phyloP scores from a whole-genome alignment of 1,140 invertebrate genomes.

The Hylaeus volcanicus region DNA sequence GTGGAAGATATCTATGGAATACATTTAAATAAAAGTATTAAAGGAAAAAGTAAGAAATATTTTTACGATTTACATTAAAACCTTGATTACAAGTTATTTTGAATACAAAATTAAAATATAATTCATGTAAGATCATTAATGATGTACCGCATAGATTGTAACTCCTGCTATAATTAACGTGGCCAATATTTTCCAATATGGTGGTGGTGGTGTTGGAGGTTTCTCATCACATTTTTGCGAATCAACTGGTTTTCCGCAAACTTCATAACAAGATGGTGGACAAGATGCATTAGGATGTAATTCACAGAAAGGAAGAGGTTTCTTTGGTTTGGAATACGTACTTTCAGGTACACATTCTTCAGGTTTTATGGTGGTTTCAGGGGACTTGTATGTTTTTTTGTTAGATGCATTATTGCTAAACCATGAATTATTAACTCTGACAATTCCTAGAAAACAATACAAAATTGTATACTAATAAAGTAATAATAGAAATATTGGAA shows the following conservation, averaged over 20 bases:
- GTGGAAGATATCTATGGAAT: slow-evolving; percentile 51
- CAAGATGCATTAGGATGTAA: slow-evolving; percentile 53
- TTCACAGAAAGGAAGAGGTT: slow-evolving; percentile 59
- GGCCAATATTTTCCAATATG: slow-evolving; percentile 71
- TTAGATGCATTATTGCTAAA: slow-evolving; percentile 63
- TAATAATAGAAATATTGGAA: not conserved
- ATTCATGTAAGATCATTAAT: not conserved
- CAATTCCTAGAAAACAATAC: slow-evolving; percentile 58
- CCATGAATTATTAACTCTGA: slow-evolving; percentile 60
- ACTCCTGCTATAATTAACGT: slow-evolving; percentile 70
- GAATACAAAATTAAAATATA: slow-evolving; percentile 18
- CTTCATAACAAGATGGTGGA: slow-evolving; percentile 60
- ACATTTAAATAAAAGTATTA: slow-evolving; percentile 35
- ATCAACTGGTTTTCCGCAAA: slow-evolving; percentile 42
- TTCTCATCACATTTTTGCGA: slow-evolving; percentile 41
- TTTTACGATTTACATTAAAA: slow-evolving; percentile 5
- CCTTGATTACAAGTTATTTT: not conserved
- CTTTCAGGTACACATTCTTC: slow-evolving; percentile 72
- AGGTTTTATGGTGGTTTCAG: slow-evolving; percentile 67
- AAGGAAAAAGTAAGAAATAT: slow-evolving; percentile 20
- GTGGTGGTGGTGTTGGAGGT: slow-evolving; percentile 49
- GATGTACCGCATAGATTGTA: slow-evolving; percentile 65
- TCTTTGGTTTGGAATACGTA: slow-evolving; percentile 54
- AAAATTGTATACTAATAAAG: not conserved
- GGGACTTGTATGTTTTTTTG: slow-evolving; percentile 59